These are phyloP conservation scores for Candidula unifasciata DNA, from an alignment of 2,888 invertebrate species.

Conservation along the genomic window DNA sequence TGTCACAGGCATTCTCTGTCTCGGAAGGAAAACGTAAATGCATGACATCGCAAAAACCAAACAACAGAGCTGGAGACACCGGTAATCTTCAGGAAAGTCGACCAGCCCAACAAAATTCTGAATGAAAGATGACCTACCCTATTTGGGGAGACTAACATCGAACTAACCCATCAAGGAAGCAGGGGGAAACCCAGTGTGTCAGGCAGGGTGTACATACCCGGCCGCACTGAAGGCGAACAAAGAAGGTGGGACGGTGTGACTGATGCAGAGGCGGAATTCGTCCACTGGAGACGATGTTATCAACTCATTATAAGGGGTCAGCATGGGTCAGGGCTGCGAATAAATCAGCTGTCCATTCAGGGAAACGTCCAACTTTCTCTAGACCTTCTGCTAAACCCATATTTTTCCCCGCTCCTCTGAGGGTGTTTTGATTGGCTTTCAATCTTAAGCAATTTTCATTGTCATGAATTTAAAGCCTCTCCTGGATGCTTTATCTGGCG, in stretches of 20 bases:
- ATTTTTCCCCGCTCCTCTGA: background rate
- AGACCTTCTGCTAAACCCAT: background rate
- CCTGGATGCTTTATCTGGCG: conserved; percentile 17
- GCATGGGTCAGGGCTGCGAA: background rate
- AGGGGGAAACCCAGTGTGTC: no score
- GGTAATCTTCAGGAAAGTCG: no score
- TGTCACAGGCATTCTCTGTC: no score
- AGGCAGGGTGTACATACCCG: background rate
- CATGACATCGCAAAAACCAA: no score
- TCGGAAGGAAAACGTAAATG: no score
- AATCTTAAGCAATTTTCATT: conserved; percentile 40
- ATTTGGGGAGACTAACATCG: no score
- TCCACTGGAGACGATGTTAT: conserved; percentile 9
- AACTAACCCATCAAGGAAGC: no score
- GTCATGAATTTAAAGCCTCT: conserved; percentile 14
- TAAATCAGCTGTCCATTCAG: conserved; percentile 39
- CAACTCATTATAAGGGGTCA: conserved; percentile 24
- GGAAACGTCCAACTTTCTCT: conserved; percentile 10
- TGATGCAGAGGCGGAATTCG: background rate
- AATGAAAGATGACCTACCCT: no score
- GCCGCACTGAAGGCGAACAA: conserved; percentile 4
- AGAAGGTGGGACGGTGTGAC: background rate
- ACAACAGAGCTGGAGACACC: no score
- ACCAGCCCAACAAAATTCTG: no score
- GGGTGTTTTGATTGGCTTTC: conserved; percentile 11